These are phyloP conservation scores for Lontra canadensis DNA, from an alignment of 2,113 vertebrate species.

Conservation along the genomic window DNA sequence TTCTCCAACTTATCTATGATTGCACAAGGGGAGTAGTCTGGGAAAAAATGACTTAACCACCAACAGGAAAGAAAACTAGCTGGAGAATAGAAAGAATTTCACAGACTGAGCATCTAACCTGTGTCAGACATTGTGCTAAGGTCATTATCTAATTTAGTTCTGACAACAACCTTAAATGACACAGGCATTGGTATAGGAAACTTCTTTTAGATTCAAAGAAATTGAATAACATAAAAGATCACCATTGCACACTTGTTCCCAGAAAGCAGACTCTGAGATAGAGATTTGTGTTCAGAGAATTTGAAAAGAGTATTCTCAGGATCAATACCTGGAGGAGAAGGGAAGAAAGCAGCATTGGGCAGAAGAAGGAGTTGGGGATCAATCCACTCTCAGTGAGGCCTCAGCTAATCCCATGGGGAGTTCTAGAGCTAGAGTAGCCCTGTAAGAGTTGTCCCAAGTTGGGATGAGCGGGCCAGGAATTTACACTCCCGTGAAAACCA, in stretches of 20 bases:
- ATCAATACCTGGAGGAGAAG: background rate
- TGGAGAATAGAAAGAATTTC: background rate
- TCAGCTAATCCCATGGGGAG: background rate
- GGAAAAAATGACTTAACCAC: background rate
- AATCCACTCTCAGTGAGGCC: background rate
- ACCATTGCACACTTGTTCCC: background rate
- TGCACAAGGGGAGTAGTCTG: background rate
- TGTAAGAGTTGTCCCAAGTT: background rate
- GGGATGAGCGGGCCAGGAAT: background rate
- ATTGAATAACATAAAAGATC: background rate
- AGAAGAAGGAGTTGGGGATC: background rate
- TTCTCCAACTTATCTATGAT: background rate
- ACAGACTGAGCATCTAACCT: background rate
- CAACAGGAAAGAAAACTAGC: background rate
- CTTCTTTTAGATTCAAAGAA: background rate
- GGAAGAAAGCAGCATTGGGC: background rate
- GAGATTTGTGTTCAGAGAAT: background rate
- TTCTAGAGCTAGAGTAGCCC: background rate
- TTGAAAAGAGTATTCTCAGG: background rate
- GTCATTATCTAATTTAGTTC: background rate
- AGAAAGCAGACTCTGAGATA: background rate
- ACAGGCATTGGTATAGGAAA: background rate
- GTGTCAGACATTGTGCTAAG: background rate
- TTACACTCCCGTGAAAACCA: background rate
- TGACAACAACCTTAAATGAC: background rate